Conservation (phyloP, 2,888 invertebrate species). For the Microctonus aethiopoides region DNA sequence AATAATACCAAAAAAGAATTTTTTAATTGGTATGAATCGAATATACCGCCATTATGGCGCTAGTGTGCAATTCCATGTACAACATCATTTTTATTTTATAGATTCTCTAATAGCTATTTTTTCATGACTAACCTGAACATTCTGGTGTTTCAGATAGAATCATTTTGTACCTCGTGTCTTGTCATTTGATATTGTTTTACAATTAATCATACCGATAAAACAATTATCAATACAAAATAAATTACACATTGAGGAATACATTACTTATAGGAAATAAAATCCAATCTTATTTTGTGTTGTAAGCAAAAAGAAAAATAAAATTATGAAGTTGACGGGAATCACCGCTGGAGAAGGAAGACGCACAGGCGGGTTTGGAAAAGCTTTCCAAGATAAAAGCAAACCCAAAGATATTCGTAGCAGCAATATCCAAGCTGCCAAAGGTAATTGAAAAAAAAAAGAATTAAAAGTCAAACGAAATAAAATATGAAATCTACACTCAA, state of each 20-base stretch:
- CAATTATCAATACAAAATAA: neutral
- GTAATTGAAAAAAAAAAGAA: conserved; percentile 71
- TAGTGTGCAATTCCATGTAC: too few relatives aligned
- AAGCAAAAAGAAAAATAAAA: neutral
- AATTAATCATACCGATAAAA: neutral
- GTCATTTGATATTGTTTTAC: conserved; percentile 1
- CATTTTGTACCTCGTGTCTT: conserved; percentile 18
- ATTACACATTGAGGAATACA: too few relatives aligned
- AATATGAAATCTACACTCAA: neutral
- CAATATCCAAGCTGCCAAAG: conserved; percentile 98
- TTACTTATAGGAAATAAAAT: too few relatives aligned
- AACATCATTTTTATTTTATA: neutral
- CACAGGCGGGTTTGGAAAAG: conserved; percentile 66
- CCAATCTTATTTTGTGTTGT: neutral
- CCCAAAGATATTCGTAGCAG: conserved; percentile 93
- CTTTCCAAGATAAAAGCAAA: conserved; percentile 93
- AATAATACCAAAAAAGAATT: too few relatives aligned
- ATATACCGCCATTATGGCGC: too few relatives aligned
- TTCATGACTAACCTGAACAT: neutral
- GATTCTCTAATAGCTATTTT: neutral
- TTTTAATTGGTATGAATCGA: too few relatives aligned
- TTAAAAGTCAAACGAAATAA: neutral
- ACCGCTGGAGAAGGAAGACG: conserved; percentile 67
- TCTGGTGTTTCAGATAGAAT: neutral
- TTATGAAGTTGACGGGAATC: conserved; percentile 66